phyloP scores from a whole-genome alignment of 2,888 invertebrate genomes.

The Epinotia demarniana region DNA sequence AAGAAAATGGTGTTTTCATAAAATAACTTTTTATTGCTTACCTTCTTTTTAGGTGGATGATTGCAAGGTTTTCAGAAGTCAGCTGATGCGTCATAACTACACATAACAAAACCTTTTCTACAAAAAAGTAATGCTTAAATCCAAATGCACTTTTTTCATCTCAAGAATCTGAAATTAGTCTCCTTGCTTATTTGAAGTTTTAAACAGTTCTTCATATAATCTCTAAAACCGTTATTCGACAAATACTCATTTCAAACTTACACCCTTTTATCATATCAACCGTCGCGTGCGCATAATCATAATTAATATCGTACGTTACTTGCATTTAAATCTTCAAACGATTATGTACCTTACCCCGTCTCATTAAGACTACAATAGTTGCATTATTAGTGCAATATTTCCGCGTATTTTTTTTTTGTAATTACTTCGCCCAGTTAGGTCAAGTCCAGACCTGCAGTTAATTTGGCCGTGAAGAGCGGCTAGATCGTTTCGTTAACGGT shows the following conservation, averaged over 20 bases:
- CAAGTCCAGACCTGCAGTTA: conserved; percentile 64
- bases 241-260: conserved; percentile 49
- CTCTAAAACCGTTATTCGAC: too few relatives aligned
- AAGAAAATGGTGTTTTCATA: conserved; percentile 8
- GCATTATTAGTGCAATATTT: conserved; percentile 46
- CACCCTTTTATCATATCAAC: conserved; percentile 44
- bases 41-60: background rate
- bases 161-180: too few relatives aligned
- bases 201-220: too few relatives aligned
- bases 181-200: too few relatives aligned
- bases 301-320: conserved; percentile 35
- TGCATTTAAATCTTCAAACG: conserved; percentile 25
- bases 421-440: conserved; percentile 56
- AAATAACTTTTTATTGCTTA: too few relatives aligned
- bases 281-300: conserved; percentile 63
- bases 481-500: conserved; percentile 42
- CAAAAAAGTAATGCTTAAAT: too few relatives aligned
- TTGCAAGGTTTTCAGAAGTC: background rate
- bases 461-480: conserved; percentile 54
- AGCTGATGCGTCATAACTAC: too few relatives aligned
- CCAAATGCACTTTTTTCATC: too few relatives aligned
- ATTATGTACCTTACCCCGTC: conserved; percentile 44
- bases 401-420: conserved; percentile 52
- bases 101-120: too few relatives aligned
- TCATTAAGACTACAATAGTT: background rate